Evolutionary conservation across 2,113 vertebrate species (phyloP), one percentile per base, ranked within the genome.

Genomic region (Planiliza haematocheilus): DNA sequence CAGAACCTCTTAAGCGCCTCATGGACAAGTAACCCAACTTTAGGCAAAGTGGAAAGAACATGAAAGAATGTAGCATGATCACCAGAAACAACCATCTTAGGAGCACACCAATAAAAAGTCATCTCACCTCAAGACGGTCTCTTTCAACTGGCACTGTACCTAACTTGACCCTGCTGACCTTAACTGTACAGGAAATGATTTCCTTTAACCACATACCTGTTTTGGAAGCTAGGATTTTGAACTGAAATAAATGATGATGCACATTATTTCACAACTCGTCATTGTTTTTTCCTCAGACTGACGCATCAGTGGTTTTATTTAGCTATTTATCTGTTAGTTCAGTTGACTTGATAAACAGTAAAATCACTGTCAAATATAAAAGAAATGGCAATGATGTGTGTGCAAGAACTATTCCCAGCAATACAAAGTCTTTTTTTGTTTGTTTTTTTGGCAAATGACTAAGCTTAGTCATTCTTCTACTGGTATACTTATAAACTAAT

Each of bases 161-260:
- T 88, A 81, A 87, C 74, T 82, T 90, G 86, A 89, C 83, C 79
- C 87, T 88, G 74, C 77, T 86, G 88, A 89, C 85, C 88, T 91
- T 83, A 87, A 91, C 86, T 93, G 88, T 92, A 92, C 90, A 92
- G 90, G 84, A 92, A 89, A 78, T 75, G 10, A 88, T 89, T 90
- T 91, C 82, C 86, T 92, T 81, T 88, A 89, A 85, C 84, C 69
- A 89, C 84, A 84, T 73, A 85, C 81, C 77, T 91, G 91, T 91
- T 93, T 93, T 92, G 91, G 85, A 90, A 84, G 94, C 94, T 95
- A 95, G 95, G 92, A 95, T 86, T 95, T 96, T 94, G 93, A 96
- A 96, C 90, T 95, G 94, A 93, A 98, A 99, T 99, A 98, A 97
- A 97, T 77, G 93, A 93, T 93, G 93, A 96, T 95, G 92, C 94